phyloP scores from a whole-genome alignment of 1,140 invertebrate genomes.

The Drosophila triauraria region DNA sequence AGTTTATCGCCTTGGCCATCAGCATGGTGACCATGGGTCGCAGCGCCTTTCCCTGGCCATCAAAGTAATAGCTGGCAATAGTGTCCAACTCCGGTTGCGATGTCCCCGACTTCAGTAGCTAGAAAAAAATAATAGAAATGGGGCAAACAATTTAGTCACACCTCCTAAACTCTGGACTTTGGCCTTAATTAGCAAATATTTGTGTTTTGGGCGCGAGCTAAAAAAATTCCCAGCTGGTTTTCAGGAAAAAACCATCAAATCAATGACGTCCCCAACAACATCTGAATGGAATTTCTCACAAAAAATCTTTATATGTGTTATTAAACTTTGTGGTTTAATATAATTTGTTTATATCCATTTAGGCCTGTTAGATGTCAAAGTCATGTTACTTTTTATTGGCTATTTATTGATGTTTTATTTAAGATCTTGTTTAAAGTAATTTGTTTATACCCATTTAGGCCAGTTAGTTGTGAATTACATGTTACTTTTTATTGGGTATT shows the following conservation, averaged over 20 bases:
- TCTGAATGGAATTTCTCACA: conserved; percentile 15
- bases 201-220: conserved; percentile 4
- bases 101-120: conserved; percentile 92
- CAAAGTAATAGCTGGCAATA: conserved; percentile 98
- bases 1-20: conserved; percentile 96
- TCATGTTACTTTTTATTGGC: not conserved
- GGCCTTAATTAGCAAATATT: conserved; percentile 42
- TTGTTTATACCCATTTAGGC: not conserved
- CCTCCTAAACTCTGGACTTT: not conserved
- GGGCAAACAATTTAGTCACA: conserved; percentile 2
- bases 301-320: conserved; percentile 1
- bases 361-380: not conserved
- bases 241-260: conserved; percentile 38
- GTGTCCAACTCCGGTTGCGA: conserved; percentile 92
- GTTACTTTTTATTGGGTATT: conserved; percentile 2
- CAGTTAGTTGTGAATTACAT: not conserved
- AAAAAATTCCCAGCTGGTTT: conserved; percentile 6
- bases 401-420: conserved; percentile 2
- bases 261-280: conserved; percentile 7
- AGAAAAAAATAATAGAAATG: conserved; percentile 51
- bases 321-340: conserved; percentile 11
- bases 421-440: not conserved
- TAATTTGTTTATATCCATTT: not conserved
- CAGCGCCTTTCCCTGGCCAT: conserved; percentile 97
- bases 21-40: conserved; percentile 96